A percentile compares a stretch with the other conserved stretches of the same genome.
These are phyloP conservation scores for Polietes domitor DNA, from an alignment of 2,888 invertebrate species.

Conservation along the genomic window DNA sequence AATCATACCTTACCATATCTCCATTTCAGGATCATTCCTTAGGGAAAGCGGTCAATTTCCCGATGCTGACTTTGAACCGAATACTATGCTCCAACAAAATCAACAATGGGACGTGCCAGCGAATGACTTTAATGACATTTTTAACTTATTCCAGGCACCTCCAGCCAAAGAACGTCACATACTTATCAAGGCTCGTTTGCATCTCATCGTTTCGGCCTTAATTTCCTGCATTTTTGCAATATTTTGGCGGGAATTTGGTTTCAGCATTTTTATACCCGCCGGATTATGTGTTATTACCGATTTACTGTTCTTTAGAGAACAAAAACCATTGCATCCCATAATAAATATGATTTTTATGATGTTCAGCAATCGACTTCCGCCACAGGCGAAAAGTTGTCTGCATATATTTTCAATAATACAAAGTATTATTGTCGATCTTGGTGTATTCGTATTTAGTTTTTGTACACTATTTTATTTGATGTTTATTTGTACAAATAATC, in stretches of 20 bases:
- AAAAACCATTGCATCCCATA: constrained; percentile 61
- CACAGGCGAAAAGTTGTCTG: constrained; percentile 57
- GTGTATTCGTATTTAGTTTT: constrained; percentile 66
- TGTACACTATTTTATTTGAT: constrained; percentile 59
- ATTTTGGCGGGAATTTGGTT: constrained; percentile 46
- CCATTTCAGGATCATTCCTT: constrained; percentile 35
- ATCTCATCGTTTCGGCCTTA: constrained; percentile 62
- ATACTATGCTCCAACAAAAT: constrained; percentile 44
- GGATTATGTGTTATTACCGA: constrained; percentile 62
- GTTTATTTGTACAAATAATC: constrained; percentile 46
- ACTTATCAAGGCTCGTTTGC: constrained; percentile 58
- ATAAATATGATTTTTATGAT: constrained; percentile 58
- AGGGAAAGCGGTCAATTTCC: constrained; percentile 41
- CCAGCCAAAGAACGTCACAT: constrained; percentile 48
- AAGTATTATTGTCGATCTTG: constrained; percentile 64
- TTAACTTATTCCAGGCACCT: not conserved
- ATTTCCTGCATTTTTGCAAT: constrained; percentile 56
- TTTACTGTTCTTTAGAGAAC: constrained; percentile 64
- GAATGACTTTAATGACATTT: not conserved
- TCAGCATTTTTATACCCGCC: constrained; percentile 63
- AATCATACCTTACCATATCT: not conserved
- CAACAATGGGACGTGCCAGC: not conserved
- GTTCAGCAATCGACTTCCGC: constrained; percentile 54
- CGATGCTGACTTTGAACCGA: constrained; percentile 18
- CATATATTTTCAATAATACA: constrained; percentile 64